Evolutionary conservation across 2,113 vertebrate genomes (phyloP).

Genomic region (Phylloscopus trochilus): DNA sequence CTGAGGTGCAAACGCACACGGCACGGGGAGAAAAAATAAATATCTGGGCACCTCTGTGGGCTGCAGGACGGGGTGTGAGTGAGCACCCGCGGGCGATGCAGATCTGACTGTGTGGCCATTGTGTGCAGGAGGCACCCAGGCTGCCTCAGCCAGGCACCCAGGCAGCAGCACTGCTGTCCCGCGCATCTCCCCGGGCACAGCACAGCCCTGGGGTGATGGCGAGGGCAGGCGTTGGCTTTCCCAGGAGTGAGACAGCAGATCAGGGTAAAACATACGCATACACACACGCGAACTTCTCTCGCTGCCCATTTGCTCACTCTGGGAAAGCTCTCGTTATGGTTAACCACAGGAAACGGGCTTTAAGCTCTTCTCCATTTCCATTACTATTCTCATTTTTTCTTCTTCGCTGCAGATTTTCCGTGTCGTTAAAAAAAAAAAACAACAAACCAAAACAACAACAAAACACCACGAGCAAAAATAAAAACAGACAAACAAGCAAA

Average conservation of each 20-base stretch:
- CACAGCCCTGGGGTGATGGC: neutral
- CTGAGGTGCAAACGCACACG: neutral
- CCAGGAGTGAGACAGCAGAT: slow-evolving; percentile 22
- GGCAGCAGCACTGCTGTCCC: neutral
- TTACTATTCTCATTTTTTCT: neutral
- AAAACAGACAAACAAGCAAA: neutral
- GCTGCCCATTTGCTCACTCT: slow-evolving; percentile 42
- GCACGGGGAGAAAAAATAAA: neutral
- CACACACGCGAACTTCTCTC: slow-evolving; percentile 1
- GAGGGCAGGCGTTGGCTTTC: neutral
- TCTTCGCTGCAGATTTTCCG: neutral
- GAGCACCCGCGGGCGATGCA: neutral
- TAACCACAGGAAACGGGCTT: slow-evolving; percentile 30
- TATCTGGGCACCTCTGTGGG: neutral
- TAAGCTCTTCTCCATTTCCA: neutral
- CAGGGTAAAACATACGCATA: neutral
- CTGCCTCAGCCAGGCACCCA: neutral
- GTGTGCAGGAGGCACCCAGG: slow-evolving; percentile 25
- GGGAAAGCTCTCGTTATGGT: slow-evolving; percentile 30
- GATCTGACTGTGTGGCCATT: neutral
- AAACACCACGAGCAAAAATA: neutral
- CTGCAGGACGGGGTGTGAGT: neutral
- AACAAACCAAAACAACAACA: neutral
- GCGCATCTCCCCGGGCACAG: neutral
- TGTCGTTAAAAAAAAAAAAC: neutral